Percentiles rank a stretch among this genome's conserved stretches.
Conservation (phyloP, 2,888 invertebrate genomes). For the Crepidodera aurea region DNA sequence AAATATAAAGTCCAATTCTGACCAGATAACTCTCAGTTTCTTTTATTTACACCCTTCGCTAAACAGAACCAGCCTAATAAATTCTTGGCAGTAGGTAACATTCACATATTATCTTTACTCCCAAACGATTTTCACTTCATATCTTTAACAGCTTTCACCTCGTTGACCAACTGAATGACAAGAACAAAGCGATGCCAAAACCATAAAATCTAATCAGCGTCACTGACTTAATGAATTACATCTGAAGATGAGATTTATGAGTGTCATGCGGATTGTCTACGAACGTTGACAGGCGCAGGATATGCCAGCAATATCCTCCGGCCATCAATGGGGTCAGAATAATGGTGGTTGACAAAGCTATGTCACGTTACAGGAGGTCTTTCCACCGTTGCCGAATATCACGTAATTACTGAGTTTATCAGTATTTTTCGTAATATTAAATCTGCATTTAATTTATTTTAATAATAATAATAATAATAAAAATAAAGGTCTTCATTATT, state of each 20-base stretch:
- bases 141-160: slow-evolving; percentile 6
- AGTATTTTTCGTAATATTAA: no score
- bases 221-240: slow-evolving; percentile 22
- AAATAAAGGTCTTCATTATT: no score
- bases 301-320: background rate
- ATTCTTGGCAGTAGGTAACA: no score
- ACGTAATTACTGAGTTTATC: no score
- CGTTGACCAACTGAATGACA: slow-evolving; percentile 1
- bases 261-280: slow-evolving; percentile 16
- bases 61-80: no score
- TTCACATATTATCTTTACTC: background rate
- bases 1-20: no score
- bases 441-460: no score
- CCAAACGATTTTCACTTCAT: background rate
- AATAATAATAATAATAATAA: no score
- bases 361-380: slow-evolving; percentile 6
- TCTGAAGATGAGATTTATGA: slow-evolving; percentile 18
- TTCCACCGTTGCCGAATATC: background rate
- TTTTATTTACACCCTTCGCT: no score
- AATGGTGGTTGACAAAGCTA: slow-evolving; percentile 2
- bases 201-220: slow-evolving; percentile 26
- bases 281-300: slow-evolving; percentile 11
- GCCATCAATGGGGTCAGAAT: slow-evolving; percentile 20
- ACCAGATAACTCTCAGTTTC: no score
- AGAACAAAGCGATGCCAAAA: slow-evolving; percentile 19